phyloP scores from a whole-genome alignment of 2,113 vertebrate species.

The Neolamprologus longior region DNA sequence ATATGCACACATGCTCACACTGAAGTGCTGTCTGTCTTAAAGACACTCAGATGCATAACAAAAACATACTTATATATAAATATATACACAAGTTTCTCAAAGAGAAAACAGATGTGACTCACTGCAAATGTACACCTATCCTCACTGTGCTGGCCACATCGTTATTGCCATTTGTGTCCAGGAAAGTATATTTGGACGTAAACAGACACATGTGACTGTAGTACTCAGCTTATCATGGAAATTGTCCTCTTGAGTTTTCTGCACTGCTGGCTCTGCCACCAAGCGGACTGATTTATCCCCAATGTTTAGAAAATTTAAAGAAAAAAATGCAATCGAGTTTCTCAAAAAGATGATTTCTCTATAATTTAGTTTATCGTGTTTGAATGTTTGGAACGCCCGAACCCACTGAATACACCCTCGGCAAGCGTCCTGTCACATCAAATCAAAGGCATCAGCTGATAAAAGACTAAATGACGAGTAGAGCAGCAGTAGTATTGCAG shows the following conservation, averaged over 20 bases:
- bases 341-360: neutral
- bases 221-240: neutral
- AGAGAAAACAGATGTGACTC: neutral
- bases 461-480: neutral
- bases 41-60: neutral
- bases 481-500: neutral
- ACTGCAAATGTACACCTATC: neutral
- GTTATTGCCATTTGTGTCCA: constrained; percentile 27
- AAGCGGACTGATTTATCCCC: neutral
- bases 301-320: neutral
- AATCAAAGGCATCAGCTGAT: constrained; percentile 11
- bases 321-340: neutral
- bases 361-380: neutral
- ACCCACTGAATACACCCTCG: neutral
- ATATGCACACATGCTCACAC: constrained; percentile 30
- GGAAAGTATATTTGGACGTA: neutral
- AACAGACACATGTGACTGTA: neutral
- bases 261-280: neutral
- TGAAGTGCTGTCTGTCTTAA: neutral
- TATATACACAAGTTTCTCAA: constrained; percentile 13
- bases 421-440: neutral
- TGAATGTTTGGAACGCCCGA: neutral
- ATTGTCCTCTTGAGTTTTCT: neutral
- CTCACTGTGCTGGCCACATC: neutral
- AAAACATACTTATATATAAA: constrained; percentile 11